A percentile compares a stretch with the other conserved stretches of the same genome.
Evolutionary conservation across 1,140 invertebrate species (phyloP).

Genomic region (Diploscapter pachys): DNA sequence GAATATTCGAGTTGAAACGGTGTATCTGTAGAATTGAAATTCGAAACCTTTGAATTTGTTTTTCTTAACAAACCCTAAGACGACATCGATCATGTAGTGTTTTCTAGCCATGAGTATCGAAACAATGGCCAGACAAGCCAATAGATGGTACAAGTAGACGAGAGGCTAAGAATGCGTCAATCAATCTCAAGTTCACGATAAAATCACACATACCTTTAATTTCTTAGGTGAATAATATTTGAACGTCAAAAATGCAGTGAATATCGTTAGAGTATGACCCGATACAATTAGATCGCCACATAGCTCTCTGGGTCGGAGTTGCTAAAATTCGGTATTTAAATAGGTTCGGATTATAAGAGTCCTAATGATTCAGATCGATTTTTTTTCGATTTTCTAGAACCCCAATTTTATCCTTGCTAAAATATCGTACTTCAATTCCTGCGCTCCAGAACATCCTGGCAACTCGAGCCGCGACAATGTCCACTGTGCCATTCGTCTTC

Average conservation of each 20-base stretch:
- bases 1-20: slow-evolving; percentile 72
- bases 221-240: slow-evolving; percentile 35
- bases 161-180: slow-evolving; percentile 57
- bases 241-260: slow-evolving; percentile 36
- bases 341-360: too few relatives aligned
- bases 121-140: slow-evolving; percentile 71
- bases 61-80: slow-evolving; percentile 74
- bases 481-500: slow-evolving; percentile 20
- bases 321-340: slow-evolving; percentile 11
- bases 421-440: slow-evolving; percentile 30
- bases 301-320: slow-evolving; percentile 33
- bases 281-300: slow-evolving; percentile 44
- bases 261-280: slow-evolving; percentile 39
- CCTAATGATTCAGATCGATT: too few relatives aligned
- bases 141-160: slow-evolving; percentile 72
- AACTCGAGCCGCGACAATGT: slow-evolving; percentile 27
- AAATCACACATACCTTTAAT: slow-evolving; percentile 10
- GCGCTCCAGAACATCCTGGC: slow-evolving; percentile 41
- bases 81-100: slow-evolving; percentile 83
- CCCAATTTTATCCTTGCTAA: neutral
- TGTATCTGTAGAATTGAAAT: slow-evolving; percentile 10
- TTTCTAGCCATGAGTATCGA: slow-evolving; percentile 78
- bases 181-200: slow-evolving; percentile 9
- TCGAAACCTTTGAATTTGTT: too few relatives aligned
- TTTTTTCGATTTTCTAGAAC: neutral